Evolutionary conservation across 2,888 invertebrate genomes (phyloP), one percentile per base, ranked within the genome.

Genomic region (Drosophila siamana): DNA sequence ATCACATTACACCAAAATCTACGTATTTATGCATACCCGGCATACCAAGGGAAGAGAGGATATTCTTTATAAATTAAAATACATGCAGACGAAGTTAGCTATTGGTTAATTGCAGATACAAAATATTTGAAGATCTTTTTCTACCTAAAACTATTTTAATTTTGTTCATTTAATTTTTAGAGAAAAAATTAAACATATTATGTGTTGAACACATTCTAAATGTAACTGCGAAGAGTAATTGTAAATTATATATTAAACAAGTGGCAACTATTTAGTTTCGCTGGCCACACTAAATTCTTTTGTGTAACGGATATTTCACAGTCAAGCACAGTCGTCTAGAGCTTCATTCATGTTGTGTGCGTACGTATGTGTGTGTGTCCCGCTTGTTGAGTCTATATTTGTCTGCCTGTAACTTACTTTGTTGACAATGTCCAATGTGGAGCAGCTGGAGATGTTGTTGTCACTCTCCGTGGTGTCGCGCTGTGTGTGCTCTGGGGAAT

Each of bases 391-490:
- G 28, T 36, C 30, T 16, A 2, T 22, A n/a, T 59, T 16, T 33
- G 9, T 16, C 40, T 24, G 60, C 15, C 9, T 11, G 30, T 15
- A 52, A 81, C 89, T 88, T 78, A 92, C 92, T 90, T 91, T 91
- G 76, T 92, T 91, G 78, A 91, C 91, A 74, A 92, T 92, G 68
- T 92, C 92, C 73, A 92, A 70, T 26, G 92, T 92, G 43, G 92
- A 92, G 73, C 92, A 92, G 68, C 92, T 92, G 80, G 92, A 92
- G 26, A 92, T 92, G 67, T 92, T 92, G 72, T 92, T 92, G 76
- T 92, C 92, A 61, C 91, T 91, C 57, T 91, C 91, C 4, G 90
- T 91, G 26, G 88, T 91, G 55, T 91, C 91, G 15, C 91, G 90
- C 56, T 90, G 91, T 0, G 89, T 89, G 44, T 88, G 86, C 61